Conservation (phyloP, 2,113 vertebrate species). For the Callorhinus ursinus region DNA sequence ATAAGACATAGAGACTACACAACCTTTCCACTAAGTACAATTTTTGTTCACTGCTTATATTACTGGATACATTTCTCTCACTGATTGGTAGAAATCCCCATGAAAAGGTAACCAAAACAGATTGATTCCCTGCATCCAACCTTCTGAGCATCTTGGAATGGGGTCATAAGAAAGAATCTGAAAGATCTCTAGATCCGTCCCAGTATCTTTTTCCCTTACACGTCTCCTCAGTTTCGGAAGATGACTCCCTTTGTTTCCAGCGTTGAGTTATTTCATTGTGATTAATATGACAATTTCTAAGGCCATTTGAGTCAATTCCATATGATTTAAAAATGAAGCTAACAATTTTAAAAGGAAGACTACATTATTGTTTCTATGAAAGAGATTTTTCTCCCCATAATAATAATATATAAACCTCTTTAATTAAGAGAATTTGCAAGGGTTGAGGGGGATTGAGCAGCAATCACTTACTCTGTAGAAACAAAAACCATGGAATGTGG, state of each 20-base stretch:
- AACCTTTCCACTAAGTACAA: not conserved
- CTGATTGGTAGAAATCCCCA: not conserved
- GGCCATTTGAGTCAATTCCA: not conserved
- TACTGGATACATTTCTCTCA: not conserved
- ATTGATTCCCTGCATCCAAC: not conserved
- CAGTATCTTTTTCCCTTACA: accelerated
- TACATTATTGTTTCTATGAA: not conserved
- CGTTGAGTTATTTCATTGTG: not conserved
- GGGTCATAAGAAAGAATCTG: not conserved
- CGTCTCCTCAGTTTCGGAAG: not conserved
- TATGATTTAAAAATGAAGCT: slow-evolving; percentile 8
- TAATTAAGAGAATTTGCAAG: not conserved
- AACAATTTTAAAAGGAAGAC: slow-evolving; percentile 2
- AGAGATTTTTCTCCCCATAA: not conserved
- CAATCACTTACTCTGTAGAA: not conserved
- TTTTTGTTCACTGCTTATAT: not conserved
- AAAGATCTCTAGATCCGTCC: not conserved
- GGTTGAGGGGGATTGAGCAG: not conserved
- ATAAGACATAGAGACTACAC: not conserved
- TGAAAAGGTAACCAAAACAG: not conserved
- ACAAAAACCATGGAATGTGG: not conserved
- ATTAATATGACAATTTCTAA: not conserved
- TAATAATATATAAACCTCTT: not conserved
- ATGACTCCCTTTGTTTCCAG: not conserved
- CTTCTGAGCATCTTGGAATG: not conserved